Evolutionary conservation across 2,797 vertebrate species (phyloP).

Genomic region (Neomorphus geoffroyi): DNA sequence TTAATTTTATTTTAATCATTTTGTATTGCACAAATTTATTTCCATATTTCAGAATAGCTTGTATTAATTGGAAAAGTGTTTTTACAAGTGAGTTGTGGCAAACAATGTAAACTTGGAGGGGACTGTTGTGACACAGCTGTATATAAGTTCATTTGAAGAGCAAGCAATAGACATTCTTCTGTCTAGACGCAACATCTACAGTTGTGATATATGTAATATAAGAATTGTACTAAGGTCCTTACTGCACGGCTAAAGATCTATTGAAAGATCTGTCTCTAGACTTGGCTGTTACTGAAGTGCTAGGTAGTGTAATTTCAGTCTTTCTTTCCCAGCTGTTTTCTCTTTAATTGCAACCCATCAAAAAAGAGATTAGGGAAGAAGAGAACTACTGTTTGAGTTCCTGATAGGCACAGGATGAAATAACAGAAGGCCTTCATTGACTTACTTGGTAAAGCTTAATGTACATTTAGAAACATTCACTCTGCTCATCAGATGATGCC

Average conservation of each 20-base stretch:
- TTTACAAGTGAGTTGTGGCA: background rate
- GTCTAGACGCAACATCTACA: background rate
- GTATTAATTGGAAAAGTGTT: background rate
- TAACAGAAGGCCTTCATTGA: background rate
- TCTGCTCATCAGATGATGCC: background rate
- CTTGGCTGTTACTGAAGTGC: background rate
- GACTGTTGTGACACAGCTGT: background rate
- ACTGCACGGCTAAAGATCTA: background rate
- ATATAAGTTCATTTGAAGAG: background rate
- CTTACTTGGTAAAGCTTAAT: background rate
- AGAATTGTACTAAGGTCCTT: background rate
- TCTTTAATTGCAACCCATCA: background rate
- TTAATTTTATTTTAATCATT: background rate
- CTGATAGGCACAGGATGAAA: background rate
- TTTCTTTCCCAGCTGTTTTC: conserved; percentile 25
- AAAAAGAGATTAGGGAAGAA: background rate
- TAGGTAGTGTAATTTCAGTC: background rate
- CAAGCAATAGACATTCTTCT: background rate
- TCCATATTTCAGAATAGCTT: background rate
- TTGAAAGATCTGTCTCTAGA: background rate
- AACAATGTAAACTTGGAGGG: background rate
- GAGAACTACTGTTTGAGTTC: background rate
- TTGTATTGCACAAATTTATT: background rate
- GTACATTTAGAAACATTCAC: background rate
- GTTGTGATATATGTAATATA: background rate